Evolutionary conservation across 2,888 invertebrate species (phyloP).

Genomic region (Hyppa rectilinea): DNA sequence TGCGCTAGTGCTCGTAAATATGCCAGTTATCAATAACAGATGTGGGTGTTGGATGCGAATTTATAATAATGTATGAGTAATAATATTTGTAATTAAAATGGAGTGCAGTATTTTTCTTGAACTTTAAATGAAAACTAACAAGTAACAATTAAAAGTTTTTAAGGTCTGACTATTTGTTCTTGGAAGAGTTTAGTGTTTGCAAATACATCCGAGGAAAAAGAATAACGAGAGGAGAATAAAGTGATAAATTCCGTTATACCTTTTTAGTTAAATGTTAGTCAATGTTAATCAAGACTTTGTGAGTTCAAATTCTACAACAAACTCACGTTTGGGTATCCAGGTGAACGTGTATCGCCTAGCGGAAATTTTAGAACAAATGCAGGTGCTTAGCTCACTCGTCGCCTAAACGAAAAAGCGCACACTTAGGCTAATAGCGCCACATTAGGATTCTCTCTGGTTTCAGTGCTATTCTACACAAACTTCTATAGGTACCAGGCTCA

Average conservation of each 20-base stretch:
- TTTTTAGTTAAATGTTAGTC: background rate
- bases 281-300: too few relatives aligned
- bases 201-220: too few relatives aligned
- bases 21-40: conserved; percentile 58
- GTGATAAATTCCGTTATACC: background rate
- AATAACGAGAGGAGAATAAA: background rate
- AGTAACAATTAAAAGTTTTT: background rate
- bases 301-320: background rate
- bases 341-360: background rate
- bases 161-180: background rate
- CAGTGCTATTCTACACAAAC: conserved; percentile 2
- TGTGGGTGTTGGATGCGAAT: conserved; percentile 15
- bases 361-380: conserved; percentile 9
- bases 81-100: too few relatives aligned
- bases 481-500: background rate
- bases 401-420: conserved; percentile 23
- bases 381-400: background rate
- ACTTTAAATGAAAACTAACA: too few relatives aligned
- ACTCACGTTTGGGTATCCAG: background rate
- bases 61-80: too few relatives aligned
- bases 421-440: conserved; percentile 9
- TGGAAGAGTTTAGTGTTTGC: background rate
- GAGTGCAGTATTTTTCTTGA: too few relatives aligned
- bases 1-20: conserved; percentile 57
- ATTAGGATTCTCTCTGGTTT: conserved; percentile 38